Evolutionary conservation across 2,888 invertebrate species (phyloP).

Genomic region (Melanargia galathea): DNA sequence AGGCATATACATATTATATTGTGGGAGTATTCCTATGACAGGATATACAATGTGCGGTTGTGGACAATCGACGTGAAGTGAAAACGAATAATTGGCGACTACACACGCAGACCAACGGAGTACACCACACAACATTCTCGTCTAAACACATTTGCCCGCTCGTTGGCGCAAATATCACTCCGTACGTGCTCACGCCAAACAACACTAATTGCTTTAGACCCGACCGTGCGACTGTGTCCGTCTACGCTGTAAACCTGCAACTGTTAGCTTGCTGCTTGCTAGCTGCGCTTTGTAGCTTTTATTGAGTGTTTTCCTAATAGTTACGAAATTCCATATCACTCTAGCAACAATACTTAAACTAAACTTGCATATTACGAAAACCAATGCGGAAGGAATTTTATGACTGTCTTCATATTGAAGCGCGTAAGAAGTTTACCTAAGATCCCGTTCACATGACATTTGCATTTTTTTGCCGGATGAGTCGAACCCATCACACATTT

Average conservation of each 20-base stretch:
- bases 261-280: slow-evolving; percentile 15
- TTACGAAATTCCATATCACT: background rate
- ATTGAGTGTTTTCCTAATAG: background rate
- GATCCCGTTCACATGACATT: no score
- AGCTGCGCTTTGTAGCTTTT: slow-evolving; percentile 15
- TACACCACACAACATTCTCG: slow-evolving; percentile 16
- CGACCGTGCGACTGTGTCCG: background rate
- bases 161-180: slow-evolving; percentile 19
- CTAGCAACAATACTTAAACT: no score
- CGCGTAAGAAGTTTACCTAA: no score
- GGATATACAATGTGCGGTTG: background rate
- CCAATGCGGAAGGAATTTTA: no score
- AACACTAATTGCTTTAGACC: slow-evolving; percentile 22
- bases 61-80: background rate
- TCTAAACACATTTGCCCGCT: slow-evolving; percentile 17
- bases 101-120: slow-evolving; percentile 10
- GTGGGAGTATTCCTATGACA: background rate
- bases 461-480: no score
- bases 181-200: slow-evolving; percentile 23
- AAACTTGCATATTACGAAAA: no score
- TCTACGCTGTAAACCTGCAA: slow-evolving; percentile 6
- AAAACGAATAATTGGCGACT: slow-evolving; percentile 18
- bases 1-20: no score
- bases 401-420: no score
- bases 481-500: no score